Conservation (phyloP, 2,113 vertebrate species). For the Gallinago media region DNA sequence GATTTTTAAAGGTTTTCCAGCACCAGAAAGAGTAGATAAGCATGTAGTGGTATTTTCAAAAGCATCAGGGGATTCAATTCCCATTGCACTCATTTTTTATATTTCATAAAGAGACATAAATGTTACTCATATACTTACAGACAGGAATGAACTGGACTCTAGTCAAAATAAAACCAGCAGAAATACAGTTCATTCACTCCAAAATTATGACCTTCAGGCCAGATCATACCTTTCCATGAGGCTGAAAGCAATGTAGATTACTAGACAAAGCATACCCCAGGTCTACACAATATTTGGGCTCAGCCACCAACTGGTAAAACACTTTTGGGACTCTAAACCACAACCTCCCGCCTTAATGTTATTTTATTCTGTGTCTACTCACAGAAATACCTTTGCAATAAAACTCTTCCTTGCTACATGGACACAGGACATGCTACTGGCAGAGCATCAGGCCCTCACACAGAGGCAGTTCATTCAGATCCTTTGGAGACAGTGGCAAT, state of each 20-base stretch:
- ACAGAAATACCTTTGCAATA: not conserved
- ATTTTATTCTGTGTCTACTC: not conserved
- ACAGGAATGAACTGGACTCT: not conserved
- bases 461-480: not conserved
- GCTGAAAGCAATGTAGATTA: not conserved
- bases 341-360: not conserved
- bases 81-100: not conserved
- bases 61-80: not conserved
- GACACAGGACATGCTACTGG: not conserved
- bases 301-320: not conserved
- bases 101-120: not conserved
- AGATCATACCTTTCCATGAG: not conserved
- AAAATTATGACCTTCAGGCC: not conserved
- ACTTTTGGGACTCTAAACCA: not conserved
- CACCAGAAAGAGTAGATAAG: not conserved
- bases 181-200: not conserved
- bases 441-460: not conserved
- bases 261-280: not conserved
- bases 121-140: not conserved
- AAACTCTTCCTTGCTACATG: not conserved
- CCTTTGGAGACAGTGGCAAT: not conserved
- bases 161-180: not conserved
- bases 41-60: not conserved
- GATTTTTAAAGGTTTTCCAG: not conserved
- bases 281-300: accelerated